A percentile compares a stretch with the other conserved stretches of the same genome.
phyloP scores from a whole-genome alignment of 1,140 invertebrate genomes.

The Brachionus paranguensis region DNA sequence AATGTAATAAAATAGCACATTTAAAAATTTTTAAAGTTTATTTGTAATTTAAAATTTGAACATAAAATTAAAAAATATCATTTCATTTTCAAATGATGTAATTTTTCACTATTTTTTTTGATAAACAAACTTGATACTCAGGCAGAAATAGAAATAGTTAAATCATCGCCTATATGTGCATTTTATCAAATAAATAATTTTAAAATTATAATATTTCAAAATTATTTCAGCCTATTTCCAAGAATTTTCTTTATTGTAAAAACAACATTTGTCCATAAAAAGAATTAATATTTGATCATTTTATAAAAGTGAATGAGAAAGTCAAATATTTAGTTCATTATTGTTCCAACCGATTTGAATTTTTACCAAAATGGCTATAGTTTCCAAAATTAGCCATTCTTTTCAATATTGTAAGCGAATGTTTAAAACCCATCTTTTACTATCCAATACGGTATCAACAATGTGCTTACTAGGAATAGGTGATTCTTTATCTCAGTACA shows the following conservation, averaged over 20 bases:
- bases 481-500: constrained; percentile 7
- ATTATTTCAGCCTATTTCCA: background rate
- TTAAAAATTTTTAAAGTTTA: too few relatives aligned
- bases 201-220: background rate
- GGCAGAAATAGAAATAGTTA: background rate
- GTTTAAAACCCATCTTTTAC: background rate
- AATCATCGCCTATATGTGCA: background rate
- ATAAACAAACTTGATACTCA: background rate
- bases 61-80: background rate
- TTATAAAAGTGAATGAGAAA: background rate
- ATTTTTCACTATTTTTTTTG: background rate
- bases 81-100: background rate
- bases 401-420: constrained; percentile 1
- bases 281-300: background rate
- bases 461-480: constrained; percentile 21
- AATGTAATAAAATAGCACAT: too few relatives aligned
- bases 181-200: background rate
- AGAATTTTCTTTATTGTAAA: background rate
- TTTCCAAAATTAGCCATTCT: background rate
- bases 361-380: background rate
- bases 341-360: background rate
- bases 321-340: background rate
- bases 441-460: constrained; percentile 22
- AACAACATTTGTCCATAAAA: background rate
- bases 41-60: too few relatives aligned